phyloP scores from a whole-genome alignment of 2,888 invertebrate genomes.

The Sialis lutaria region DNA sequence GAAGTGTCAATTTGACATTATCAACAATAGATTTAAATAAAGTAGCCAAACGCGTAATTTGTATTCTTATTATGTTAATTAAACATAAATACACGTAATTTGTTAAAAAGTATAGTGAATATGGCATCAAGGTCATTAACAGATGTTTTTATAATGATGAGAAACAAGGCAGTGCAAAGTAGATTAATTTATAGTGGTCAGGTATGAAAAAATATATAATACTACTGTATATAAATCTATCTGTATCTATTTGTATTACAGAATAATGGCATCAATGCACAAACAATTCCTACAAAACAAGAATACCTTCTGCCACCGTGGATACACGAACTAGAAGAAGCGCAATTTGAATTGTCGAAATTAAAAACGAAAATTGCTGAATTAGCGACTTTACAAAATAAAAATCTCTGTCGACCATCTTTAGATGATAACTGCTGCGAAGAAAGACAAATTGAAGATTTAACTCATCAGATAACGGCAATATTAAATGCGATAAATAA shows the following conservation, averaged over 20 bases:
- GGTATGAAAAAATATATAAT: slow-evolving; percentile 25
- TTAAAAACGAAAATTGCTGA: slow-evolving; percentile 67
- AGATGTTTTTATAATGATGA: slow-evolving; percentile 85
- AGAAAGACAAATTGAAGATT: slow-evolving; percentile 69
- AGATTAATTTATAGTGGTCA: slow-evolving; percentile 80
- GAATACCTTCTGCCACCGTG: slow-evolving; percentile 55
- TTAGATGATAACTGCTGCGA: slow-evolving; percentile 75
- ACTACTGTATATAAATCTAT: background rate
- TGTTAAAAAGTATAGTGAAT: background rate
- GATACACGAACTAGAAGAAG: slow-evolving; percentile 75
- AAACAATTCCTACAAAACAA: background rate
- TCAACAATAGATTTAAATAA: no score
- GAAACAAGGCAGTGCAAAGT: slow-evolving; percentile 91
- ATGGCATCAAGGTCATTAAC: slow-evolving; percentile 81
- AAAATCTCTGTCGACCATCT: slow-evolving; percentile 72
- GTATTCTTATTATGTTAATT: no score
- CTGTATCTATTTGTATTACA: background rate
- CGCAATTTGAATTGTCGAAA: slow-evolving; percentile 67
- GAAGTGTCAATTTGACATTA: no score
- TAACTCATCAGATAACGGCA: slow-evolving; percentile 71
- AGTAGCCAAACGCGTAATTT: no score
- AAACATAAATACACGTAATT: no score
- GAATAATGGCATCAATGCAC: background rate
- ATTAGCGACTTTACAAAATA: slow-evolving; percentile 66
- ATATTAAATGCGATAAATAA: slow-evolving; percentile 58